Evolutionary conservation across 2,113 vertebrate genomes (phyloP), one percentile per base, ranked within the genome.

Genomic region (Castor canadensis): DNA sequence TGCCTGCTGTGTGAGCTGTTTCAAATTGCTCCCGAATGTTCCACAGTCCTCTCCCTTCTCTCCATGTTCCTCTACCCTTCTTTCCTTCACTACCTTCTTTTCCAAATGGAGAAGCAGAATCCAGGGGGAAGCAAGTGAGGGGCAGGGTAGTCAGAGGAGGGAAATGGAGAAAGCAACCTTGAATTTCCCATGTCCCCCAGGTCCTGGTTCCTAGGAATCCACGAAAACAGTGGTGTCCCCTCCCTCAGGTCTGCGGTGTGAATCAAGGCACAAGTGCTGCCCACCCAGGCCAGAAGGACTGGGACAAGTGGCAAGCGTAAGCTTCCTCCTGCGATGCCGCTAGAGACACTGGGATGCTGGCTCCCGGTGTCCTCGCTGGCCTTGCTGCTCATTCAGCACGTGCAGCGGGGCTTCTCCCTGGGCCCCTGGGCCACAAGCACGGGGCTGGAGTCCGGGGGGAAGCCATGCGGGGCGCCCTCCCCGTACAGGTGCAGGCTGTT

Each of bases 371-470:
- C 58, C 20, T 66, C 47, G 54, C 3, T 0, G 5, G 28, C 83
- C 40, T 5, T 2, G n/a, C 16, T 0, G 15, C 20, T 0, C 30
- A 8, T 2, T 99, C 98, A 99, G 15, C 99, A 99, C 0, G 96
- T 91, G 94, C 99, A 99, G 83, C 92, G 96, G 91, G 93, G 98
- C 87, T 98, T 99, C 79, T 98, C 96, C 1, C 26, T 96, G 6
- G 96, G 94, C 40, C 54, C 96, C 66, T 86, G 97, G 54, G 93
- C 49, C 71, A 96, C 67, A 0, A 97, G 67, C 66, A 99, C 96
- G 0, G 99, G 98, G 62, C 98, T 99, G 92, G 99, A 99, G 91
- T 98, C 98, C 58, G 98, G 98, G 24, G 94, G 97, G 76, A 99
- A 87, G 95, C 96, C 97, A 89, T 98, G 98, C 0, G 95, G 95